Percentiles rank a stretch among this genome's conserved stretches.
phyloP scores from a whole-genome alignment of 1,140 invertebrate genomes.

The Coenobita brevimanus region DNA sequence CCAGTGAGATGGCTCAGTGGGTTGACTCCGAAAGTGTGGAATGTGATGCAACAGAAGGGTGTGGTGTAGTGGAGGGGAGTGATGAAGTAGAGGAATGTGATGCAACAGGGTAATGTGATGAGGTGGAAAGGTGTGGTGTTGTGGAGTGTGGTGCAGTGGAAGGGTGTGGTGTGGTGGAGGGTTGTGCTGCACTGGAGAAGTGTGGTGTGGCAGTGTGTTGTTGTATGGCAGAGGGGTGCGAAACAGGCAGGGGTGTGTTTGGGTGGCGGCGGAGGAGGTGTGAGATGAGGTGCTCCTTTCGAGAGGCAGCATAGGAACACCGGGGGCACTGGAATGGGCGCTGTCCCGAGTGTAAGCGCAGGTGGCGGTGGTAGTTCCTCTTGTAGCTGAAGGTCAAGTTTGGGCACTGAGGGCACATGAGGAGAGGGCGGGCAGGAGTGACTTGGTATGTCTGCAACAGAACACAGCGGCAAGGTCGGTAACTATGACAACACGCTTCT shows the following conservation, averaged over 20 bases:
- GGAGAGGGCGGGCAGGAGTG: slow-evolving; percentile 20
- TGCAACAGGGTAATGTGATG: too few relatives aligned
- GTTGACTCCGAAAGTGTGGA: too few relatives aligned
- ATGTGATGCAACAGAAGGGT: too few relatives aligned
- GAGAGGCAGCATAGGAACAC: slow-evolving; percentile 35
- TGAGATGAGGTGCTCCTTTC: slow-evolving; percentile 33
- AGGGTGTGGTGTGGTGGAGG: too few relatives aligned
- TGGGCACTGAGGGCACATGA: slow-evolving; percentile 42
- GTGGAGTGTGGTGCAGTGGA: too few relatives aligned
- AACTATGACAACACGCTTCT: not conserved
- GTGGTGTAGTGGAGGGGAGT: too few relatives aligned
- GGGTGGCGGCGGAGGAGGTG: slow-evolving; percentile 53
- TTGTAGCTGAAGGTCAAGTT: slow-evolving; percentile 38
- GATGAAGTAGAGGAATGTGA: too few relatives aligned
- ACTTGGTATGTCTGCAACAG: slow-evolving; percentile 38
- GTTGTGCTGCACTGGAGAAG: too few relatives aligned
- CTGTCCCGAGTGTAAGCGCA: slow-evolving; percentile 31
- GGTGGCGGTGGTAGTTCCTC: slow-evolving; percentile 26
- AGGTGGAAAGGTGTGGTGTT: too few relatives aligned
- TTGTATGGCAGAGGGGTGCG: too few relatives aligned
- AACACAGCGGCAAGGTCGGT: slow-evolving; percentile 21
- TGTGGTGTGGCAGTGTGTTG: too few relatives aligned
- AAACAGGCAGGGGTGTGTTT: not conserved
- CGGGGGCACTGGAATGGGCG: slow-evolving; percentile 38
- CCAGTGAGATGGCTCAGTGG: too few relatives aligned